Evolutionary conservation across 2,888 invertebrate genomes (phyloP).

Genomic region (Bellardia bayeri): DNA sequence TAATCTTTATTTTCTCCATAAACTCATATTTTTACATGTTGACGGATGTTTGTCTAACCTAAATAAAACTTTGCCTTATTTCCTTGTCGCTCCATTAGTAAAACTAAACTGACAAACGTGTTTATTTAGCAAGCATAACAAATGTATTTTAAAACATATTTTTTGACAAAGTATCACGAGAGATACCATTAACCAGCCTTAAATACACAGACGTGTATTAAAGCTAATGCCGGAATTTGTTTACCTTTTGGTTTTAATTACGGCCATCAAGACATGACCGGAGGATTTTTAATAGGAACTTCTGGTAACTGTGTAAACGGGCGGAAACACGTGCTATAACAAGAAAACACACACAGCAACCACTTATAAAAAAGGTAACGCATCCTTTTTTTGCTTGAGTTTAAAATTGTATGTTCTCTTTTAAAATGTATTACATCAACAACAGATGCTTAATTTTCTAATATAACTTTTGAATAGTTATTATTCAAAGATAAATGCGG

Average conservation of each 20-base stretch:
- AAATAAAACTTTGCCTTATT: neutral
- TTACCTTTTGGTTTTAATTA: conserved; percentile 46
- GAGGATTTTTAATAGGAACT: conserved; percentile 14
- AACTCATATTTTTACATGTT: neutral
- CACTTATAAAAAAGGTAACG: neutral
- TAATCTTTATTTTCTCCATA: neutral
- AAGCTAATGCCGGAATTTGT: conserved; percentile 24
- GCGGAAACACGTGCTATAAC: neutral
- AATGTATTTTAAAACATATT: conserved; percentile 27
- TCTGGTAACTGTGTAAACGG: neutral
- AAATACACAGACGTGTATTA: neutral
- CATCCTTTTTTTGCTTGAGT: too few species aligned
- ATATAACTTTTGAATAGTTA: too few species aligned
- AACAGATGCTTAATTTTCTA: too few species aligned
- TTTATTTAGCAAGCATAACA: conserved; percentile 29
- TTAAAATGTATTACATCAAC: too few species aligned
- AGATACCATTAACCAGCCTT: neutral
- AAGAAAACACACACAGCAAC: neutral
- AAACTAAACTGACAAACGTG: conserved; percentile 51
- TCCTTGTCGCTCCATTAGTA: conserved; percentile 28
- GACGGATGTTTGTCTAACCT: conserved; percentile 25
- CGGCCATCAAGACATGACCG: conserved; percentile 24
- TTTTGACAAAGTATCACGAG: neutral
- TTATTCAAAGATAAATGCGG: too few species aligned
- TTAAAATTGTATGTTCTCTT: too few species aligned